Percentiles rank a stretch among this genome's conserved stretches.
phyloP scores from a whole-genome alignment of 2,797 vertebrate species.

The Thunnus albacares region DNA sequence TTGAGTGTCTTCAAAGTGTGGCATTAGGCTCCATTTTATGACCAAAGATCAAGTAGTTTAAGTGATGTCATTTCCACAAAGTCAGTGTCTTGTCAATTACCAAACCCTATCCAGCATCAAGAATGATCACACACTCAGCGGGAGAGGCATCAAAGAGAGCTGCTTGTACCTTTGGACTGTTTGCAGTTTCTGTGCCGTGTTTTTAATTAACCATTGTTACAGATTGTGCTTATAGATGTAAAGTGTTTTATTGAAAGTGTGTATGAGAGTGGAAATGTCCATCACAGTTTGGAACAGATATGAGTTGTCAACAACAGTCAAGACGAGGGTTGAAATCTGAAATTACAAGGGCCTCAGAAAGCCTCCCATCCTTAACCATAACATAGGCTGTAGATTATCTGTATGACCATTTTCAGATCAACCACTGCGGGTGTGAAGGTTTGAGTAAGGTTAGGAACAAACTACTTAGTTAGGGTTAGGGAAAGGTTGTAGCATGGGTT shows the following conservation, averaged over 20 bases:
- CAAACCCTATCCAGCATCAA: background rate
- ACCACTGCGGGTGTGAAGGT: background rate
- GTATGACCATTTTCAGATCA: background rate
- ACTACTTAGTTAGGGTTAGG: background rate
- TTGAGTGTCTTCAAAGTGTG: background rate
- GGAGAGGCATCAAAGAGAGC: background rate
- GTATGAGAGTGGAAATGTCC: background rate
- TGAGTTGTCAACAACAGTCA: background rate
- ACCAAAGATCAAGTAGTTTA: background rate
- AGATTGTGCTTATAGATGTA: conserved; percentile 8
- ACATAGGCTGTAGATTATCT: background rate
- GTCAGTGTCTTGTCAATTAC: background rate
- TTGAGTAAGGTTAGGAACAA: background rate
- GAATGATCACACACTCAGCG: background rate
- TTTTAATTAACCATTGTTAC: conserved; percentile 1
- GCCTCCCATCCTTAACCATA: background rate
- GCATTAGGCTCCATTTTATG: conserved; percentile 7
- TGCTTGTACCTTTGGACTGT: background rate
- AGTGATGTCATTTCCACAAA: background rate
- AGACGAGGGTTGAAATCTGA: too few relatives aligned
- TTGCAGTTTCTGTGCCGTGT: conserved; percentile 33
- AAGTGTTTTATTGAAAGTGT: conserved; percentile 17
- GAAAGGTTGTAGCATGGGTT: background rate
- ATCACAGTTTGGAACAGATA: background rate
- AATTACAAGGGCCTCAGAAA: background rate